Base-by-base conservation (phyloP, 2,113 vertebrate genomes). In the Etheostoma spectabile region DNA sequence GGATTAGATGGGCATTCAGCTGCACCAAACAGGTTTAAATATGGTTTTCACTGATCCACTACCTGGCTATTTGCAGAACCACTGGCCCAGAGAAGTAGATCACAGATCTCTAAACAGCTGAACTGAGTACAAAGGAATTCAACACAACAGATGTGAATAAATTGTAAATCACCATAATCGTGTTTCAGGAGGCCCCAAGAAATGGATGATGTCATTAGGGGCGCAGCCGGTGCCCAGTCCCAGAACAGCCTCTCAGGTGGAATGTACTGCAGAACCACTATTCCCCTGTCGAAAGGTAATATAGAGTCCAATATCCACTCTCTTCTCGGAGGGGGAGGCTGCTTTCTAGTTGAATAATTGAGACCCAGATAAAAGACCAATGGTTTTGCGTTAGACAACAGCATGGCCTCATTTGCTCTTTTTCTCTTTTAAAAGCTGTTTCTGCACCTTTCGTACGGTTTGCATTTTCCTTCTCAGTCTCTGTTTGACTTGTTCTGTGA, bases 341-440 rank as follows among this genome's bases (percentile, higher is more conserved):
- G 86, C 82, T 87, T 89, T 92, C 86, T 55, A 70, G 81, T 90
- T 95, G 92, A 95, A 95, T 95, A 95, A 95, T 95, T 94, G 92
- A 95, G 93, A 91, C 88, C 88, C 78, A 92, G 87, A 92, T 93
- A 92, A 86, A 90, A 93, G 93, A 95, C 89, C 85, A 84, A 88
- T 86, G 86, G 90, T 80, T 89, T 80, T 88, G 83, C 84, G 89
- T 93, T 93, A 93, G 92, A 89, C 83, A 79, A 84, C 84, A 78
- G 78, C 56, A 35, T 80, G 86, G 84, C 89, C 88, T 92, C 87
- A 71, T 89, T 92, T 88, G 78, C 86, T 89, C 79, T 77, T 51
- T 22, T 68, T 84, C 83, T 80, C 76, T 66, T 59, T 77, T 52
- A 70, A 88, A 86, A 85, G 42, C 73, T 7, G 45, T 64, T 89